Conservation (phyloP, 2,113 vertebrate genomes). For the Crocuta crocuta region DNA sequence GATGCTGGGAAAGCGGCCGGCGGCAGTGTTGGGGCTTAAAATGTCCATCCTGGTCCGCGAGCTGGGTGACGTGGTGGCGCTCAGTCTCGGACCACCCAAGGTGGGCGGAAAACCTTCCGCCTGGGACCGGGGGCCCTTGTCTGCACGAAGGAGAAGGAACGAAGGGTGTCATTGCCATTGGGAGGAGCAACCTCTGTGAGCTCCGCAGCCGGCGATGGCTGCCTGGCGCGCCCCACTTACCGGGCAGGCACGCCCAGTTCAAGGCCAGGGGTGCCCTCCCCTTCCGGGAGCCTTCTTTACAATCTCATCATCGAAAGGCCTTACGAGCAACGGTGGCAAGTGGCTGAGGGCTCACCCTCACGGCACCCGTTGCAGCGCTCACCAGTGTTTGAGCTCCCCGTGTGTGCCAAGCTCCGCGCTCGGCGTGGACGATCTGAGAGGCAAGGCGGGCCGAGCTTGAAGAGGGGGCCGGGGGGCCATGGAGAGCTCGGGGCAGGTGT, state of each 20-base stretch:
- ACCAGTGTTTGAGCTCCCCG: background rate
- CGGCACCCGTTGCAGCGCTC: background rate
- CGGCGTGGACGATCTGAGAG: accelerated
- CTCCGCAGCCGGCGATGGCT: background rate
- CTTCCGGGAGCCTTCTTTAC: background rate
- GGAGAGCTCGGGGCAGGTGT: background rate
- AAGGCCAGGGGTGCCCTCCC: background rate
- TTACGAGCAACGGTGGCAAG: background rate
- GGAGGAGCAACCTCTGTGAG: background rate
- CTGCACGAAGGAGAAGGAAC: background rate
- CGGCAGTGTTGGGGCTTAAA: background rate
- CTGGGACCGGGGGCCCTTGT: background rate
- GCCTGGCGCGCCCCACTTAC: background rate
- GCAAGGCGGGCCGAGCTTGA: background rate
- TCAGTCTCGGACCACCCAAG: background rate
- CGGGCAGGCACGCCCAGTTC: accelerated
- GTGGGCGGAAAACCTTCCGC: background rate
- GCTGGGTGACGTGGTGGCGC: background rate
- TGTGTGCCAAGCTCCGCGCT: accelerated
- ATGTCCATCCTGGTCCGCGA: background rate
- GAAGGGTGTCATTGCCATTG: background rate
- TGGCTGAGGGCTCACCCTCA: background rate
- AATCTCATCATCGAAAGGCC: background rate
- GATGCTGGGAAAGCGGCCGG: background rate
- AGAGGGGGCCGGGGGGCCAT: background rate